Conservation (phyloP, 2,113 vertebrate genomes). For the Tetraodon nigroviridis region DNA sequence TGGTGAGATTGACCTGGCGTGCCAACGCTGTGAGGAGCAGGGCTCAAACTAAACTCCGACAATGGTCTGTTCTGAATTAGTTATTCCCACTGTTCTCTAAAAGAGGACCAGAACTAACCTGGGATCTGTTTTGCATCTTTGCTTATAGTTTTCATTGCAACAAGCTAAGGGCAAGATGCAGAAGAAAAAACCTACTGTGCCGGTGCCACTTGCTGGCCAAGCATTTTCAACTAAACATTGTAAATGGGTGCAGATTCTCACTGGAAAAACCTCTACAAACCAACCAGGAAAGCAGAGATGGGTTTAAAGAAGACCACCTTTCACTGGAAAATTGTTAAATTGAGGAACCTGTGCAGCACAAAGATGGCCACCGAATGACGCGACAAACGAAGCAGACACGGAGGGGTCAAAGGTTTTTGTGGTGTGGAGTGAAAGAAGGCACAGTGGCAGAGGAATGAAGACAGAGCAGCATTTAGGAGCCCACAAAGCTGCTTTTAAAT, state of each 20-base stretch:
- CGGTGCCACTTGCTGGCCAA: slow-evolving; percentile 42
- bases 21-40: slow-evolving; percentile 26
- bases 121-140: slow-evolving; percentile 53
- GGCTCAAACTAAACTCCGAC: slow-evolving; percentile 42
- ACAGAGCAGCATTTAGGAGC: slow-evolving; percentile 71
- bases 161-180: slow-evolving; percentile 44
- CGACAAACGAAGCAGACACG: slow-evolving; percentile 58
- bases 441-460: slow-evolving; percentile 55
- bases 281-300: slow-evolving; percentile 34
- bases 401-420: slow-evolving; percentile 73
- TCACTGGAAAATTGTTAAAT: slow-evolving; percentile 67
- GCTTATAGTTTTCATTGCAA: slow-evolving; percentile 56
- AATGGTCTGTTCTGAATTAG: slow-evolving; percentile 38
- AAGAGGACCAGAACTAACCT: slow-evolving; percentile 30
- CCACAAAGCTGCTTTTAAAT: slow-evolving; percentile 73
- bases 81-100: slow-evolving; percentile 52
- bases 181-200: slow-evolving; percentile 57
- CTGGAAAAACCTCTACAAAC: slow-evolving; percentile 34
- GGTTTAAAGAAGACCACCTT: slow-evolving; percentile 47
- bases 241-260: slow-evolving; percentile 58
- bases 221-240: slow-evolving; percentile 48
- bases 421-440: slow-evolving; percentile 63
- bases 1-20: slow-evolving; percentile 46
- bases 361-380: slow-evolving; percentile 58
- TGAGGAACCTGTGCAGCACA: slow-evolving; percentile 58